Evolutionary conservation across 2,113 vertebrate genomes (phyloP).

Genomic region (Mustelus asterias): DNA sequence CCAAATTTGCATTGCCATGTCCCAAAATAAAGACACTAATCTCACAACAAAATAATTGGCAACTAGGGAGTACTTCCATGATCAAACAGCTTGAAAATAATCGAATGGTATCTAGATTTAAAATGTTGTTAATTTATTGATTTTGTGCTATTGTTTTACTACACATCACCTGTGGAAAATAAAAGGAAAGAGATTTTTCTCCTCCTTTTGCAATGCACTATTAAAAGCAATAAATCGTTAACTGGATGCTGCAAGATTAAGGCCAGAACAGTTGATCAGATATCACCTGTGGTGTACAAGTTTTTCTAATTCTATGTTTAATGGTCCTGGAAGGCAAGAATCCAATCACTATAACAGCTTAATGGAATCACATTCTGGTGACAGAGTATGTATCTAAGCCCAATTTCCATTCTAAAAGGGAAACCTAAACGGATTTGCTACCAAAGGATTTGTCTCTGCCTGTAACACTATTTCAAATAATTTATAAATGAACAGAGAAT

Average conservation of each 20-base stretch:
- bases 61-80: neutral
- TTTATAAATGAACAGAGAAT: neutral
- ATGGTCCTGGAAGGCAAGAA: neutral
- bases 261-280: neutral
- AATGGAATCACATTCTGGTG: conserved; percentile 20
- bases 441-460: neutral
- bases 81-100: neutral
- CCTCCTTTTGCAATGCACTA: neutral
- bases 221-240: conserved; percentile 15
- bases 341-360: neutral
- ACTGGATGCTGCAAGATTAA: neutral
- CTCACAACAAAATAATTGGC: neutral
- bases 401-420: neutral
- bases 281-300: neutral
- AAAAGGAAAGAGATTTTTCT: neutral
- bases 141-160: neutral
- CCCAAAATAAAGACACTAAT: neutral
- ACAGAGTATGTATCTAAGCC: neutral
- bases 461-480: neutral
- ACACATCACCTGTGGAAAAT: neutral
- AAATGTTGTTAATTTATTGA: neutral
- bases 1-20: neutral
- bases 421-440: neutral
- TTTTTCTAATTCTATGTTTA: neutral
- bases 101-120: neutral